Evolutionary conservation across 1,140 invertebrate species (phyloP).

Genomic region (Anastrepha obliqua): DNA sequence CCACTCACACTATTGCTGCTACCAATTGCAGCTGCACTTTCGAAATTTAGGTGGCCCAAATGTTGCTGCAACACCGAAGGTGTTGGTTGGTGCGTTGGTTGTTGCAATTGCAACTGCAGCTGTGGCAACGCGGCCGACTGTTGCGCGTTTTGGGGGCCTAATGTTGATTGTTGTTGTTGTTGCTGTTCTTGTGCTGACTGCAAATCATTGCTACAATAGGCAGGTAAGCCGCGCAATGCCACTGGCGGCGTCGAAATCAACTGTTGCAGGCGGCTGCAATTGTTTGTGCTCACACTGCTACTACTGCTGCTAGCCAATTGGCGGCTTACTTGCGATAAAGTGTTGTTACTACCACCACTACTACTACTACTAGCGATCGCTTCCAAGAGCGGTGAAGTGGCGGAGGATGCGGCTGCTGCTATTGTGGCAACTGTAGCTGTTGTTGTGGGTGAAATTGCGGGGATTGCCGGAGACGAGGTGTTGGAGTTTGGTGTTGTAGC

Average conservation of each 20-base stretch:
- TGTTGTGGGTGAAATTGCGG: slow-evolving; percentile 33
- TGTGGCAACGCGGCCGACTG: slow-evolving; percentile 53
- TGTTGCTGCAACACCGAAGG: slow-evolving; percentile 73
- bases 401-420: slow-evolving; percentile 9
- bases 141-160: slow-evolving; percentile 59
- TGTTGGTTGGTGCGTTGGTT: slow-evolving; percentile 58
- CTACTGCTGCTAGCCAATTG: slow-evolving; percentile 45
- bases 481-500: slow-evolving; percentile 22
- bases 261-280: slow-evolving; percentile 71
- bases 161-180: slow-evolving; percentile 62
- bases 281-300: slow-evolving; percentile 61
- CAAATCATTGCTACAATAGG: slow-evolving; percentile 61
- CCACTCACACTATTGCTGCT: slow-evolving; percentile 62
- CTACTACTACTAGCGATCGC: slow-evolving; percentile 45
- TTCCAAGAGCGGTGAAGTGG: slow-evolving; percentile 19
- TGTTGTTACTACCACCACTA: not conserved
- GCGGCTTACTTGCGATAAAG: not conserved
- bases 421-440: slow-evolving; percentile 3
- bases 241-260: slow-evolving; percentile 73
- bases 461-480: not conserved
- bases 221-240: slow-evolving; percentile 27
- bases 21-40: slow-evolving; percentile 70
- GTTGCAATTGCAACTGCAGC: slow-evolving; percentile 34
- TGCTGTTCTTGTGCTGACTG: slow-evolving; percentile 63
- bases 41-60: slow-evolving; percentile 74